These are phyloP conservation scores for Aulostomus chinensis DNA, from an alignment of 2,797 vertebrate species.

Conservation along the genomic window DNA sequence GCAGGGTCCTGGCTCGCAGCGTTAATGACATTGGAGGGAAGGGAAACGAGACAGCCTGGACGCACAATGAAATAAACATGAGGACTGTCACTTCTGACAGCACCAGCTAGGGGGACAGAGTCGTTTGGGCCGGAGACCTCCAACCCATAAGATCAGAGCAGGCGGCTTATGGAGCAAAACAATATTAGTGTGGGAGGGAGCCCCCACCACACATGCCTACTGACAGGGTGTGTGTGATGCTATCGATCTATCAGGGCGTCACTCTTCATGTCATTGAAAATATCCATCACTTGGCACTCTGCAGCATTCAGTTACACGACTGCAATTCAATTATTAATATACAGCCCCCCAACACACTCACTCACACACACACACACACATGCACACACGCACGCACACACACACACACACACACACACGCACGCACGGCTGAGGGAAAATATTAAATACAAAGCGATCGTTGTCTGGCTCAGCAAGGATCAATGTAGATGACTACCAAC, in stretches of 20 bases:
- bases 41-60: constrained; percentile 91
- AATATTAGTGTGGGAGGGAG: constrained; percentile 58
- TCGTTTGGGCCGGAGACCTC: constrained; percentile 75
- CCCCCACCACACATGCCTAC: too few species aligned
- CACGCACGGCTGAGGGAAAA: background rate
- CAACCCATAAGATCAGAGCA: constrained; percentile 72
- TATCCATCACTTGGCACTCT: constrained; percentile 64
- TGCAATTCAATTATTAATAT: constrained; percentile 80
- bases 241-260: constrained; percentile 63
- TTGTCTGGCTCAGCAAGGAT: too few species aligned
- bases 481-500: too few species aligned
- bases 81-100: constrained; percentile 86
- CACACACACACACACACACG: background rate
- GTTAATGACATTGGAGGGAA: constrained; percentile 95
- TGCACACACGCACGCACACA: background rate
- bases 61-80: constrained; percentile 97
- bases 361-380: too few species aligned
- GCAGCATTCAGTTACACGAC: constrained; percentile 67
- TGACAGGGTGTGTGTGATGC: constrained; percentile 7
- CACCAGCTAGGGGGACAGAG: constrained; percentile 67
- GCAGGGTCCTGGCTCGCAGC: constrained; percentile 87
- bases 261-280: constrained; percentile 71
- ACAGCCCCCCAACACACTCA: constrained; percentile 41
- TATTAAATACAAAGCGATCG: too few species aligned
- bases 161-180: constrained; percentile 58